Evolutionary conservation across 1,140 invertebrate species (phyloP).

Genomic region (Chlorops oryzae): DNA sequence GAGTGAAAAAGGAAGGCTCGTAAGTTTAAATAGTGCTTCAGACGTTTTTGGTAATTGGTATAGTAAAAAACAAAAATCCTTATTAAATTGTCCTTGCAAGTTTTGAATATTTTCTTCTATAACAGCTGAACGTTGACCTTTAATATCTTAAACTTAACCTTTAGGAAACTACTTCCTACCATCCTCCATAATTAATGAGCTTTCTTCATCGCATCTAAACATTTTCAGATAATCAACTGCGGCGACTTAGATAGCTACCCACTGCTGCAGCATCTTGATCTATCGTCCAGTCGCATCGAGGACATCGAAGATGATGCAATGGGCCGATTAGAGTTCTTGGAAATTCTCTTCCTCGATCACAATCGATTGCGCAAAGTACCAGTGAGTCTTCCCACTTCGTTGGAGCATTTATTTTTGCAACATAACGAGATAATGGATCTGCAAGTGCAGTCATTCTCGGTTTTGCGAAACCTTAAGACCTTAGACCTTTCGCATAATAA

Average conservation of each 20-base stretch:
- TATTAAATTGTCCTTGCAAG: too few relatives aligned
- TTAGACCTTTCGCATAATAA: constrained; percentile 50
- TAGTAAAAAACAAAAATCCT: too few relatives aligned
- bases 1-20: too few relatives aligned
- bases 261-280: constrained; percentile 69
- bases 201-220: too few relatives aligned
- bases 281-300: constrained; percentile 70
- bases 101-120: too few relatives aligned
- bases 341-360: constrained; percentile 70
- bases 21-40: too few relatives aligned
- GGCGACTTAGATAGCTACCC: constrained; percentile 89
- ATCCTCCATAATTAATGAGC: too few relatives aligned
- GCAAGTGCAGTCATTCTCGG: constrained; percentile 60
- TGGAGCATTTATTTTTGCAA: constrained; percentile 59
- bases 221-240: constrained; percentile 58
- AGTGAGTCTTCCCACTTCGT: constrained; percentile 57
- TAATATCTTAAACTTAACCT: too few relatives aligned
- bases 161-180: too few relatives aligned
- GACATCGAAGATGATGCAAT: constrained; percentile 81
- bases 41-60: too few relatives aligned
- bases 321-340: constrained; percentile 70
- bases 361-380: constrained; percentile 66
- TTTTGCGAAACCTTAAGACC: constrained; percentile 62
- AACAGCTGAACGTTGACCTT: too few relatives aligned
- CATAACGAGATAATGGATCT: constrained; percentile 59